Conservation (phyloP, 2,888 invertebrate genomes). For the Hypercompe scribonia region DNA sequence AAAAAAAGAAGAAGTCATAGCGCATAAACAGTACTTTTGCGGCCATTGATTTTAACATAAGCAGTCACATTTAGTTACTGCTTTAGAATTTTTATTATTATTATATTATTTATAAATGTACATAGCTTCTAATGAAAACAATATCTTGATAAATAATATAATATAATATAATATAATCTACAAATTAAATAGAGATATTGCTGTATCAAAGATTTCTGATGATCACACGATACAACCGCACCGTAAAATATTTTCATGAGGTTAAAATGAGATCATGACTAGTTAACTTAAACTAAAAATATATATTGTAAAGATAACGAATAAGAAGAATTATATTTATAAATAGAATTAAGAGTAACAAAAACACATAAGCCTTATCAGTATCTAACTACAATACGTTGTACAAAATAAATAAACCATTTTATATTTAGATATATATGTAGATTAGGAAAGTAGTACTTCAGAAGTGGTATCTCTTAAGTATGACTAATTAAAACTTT, state of each 20-base stretch:
- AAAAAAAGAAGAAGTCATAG: background rate
- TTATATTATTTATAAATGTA: too few species aligned
- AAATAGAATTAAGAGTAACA: background rate
- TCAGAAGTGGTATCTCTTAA: background rate
- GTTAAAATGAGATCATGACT: slow-evolving; percentile 47
- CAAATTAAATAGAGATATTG: too few species aligned
- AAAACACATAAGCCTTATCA: background rate
- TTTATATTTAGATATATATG: background rate
- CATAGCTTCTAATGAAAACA: background rate
- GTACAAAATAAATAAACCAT: background rate
- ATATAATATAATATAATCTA: too few species aligned
- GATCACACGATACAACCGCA: background rate
- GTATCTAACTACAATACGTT: background rate
- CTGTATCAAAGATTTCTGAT: background rate
- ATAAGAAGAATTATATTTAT: background rate
- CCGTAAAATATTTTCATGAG: slow-evolving; percentile 31
- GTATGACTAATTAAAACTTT: background rate
- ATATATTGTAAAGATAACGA: background rate
- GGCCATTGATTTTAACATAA: background rate
- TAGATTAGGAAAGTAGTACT: background rate
- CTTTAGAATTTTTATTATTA: background rate
- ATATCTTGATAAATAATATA: background rate
- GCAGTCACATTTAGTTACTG: background rate
- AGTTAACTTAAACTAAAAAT: slow-evolving; percentile 10
- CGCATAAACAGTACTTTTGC: background rate